Conservation (phyloP, 1,140 invertebrate species). For the Diabrotica undecimpunctata region DNA sequence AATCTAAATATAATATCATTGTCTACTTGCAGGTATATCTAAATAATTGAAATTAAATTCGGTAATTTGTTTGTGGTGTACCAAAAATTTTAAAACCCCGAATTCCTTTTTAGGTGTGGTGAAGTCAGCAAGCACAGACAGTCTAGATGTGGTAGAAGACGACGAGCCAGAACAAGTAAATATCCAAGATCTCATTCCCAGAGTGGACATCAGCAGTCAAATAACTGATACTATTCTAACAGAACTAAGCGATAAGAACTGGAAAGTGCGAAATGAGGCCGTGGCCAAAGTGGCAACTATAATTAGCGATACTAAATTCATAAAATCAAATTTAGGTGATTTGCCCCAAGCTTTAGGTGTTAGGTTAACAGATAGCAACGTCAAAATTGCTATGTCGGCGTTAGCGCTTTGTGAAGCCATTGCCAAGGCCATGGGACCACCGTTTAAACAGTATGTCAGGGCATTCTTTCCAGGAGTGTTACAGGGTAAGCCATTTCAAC, state of each 20-base stretch:
- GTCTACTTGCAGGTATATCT: no score
- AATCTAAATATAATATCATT: no score
- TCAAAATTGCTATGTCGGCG: conserved; percentile 80
- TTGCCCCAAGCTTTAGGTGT: conserved; percentile 72
- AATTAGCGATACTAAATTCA: conserved; percentile 71
- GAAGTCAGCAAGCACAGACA: conserved; percentile 53
- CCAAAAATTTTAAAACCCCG: no score
- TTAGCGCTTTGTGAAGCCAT: conserved; percentile 77
- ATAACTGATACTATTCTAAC: conserved; percentile 77
- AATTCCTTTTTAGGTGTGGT: conserved; percentile 33
- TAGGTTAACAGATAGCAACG: conserved; percentile 83
- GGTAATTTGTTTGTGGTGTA: no score
- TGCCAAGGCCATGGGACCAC: conserved; percentile 74
- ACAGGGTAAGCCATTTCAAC: conserved; percentile 53
- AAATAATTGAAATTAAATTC: no score
- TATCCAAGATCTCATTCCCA: conserved; percentile 65
- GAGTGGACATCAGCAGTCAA: conserved; percentile 80
- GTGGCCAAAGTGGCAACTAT: conserved; percentile 75
- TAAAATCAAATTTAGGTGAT: conserved; percentile 79
- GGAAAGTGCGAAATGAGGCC: conserved; percentile 86
- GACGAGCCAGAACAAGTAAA: conserved; percentile 53
- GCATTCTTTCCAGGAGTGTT: conserved; percentile 81
- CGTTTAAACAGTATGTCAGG: conserved; percentile 75
- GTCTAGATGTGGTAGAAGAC: conserved; percentile 52
- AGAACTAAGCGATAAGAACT: conserved; percentile 89